These are phyloP conservation scores for cattle (Bos taurus) DNA, from an alignment of 2,113 vertebrate genomes.

Conservation along the genomic window ARS-UCD2.0 NC_037338.1:25597501-25598000, in stretches of 20 bases:
- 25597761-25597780: neutral
- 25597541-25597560: neutral
- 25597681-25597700: neutral
- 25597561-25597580: neutral
- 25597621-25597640: neutral
- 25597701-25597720: neutral
- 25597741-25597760: neutral
- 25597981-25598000: neutral
- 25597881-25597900: neutral
- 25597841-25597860: neutral
- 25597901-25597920: neutral
- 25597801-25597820: neutral
- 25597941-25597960: neutral
- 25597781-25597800: neutral
- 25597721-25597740: neutral
- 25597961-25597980: neutral
- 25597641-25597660: neutral
- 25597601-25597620: neutral
- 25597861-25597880: neutral
- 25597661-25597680: neutral
- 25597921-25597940: neutral
- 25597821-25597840: neutral
- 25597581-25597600: neutral
- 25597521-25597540: neutral
- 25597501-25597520: neutral